Percentiles rank a stretch among this genome's conserved stretches.
Evolutionary conservation across 2,888 invertebrate genomes (phyloP).

Genomic region (Folsomia manolachei): DNA sequence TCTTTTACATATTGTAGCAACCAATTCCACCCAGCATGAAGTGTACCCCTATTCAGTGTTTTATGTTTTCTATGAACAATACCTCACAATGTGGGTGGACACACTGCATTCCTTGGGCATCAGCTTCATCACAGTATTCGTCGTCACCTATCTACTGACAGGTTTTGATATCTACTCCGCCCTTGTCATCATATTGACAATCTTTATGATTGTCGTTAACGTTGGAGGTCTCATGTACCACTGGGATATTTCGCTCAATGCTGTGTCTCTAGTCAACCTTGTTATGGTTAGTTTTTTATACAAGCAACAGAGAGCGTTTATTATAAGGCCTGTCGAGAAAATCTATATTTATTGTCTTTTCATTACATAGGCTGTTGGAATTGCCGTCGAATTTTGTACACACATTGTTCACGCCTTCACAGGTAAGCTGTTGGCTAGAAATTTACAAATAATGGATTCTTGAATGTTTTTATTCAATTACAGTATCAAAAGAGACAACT

Average conservation of each 20-base stretch:
- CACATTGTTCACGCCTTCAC: conserved; percentile 92
- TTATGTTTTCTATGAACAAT: conserved; percentile 68
- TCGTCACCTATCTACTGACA: conserved; percentile 90
- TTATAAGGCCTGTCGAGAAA: background rate
- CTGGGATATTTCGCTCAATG: conserved; percentile 86
- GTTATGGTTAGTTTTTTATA: conserved; percentile 82
- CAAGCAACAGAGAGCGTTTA: too few species aligned
- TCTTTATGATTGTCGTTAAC: conserved; percentile 74
- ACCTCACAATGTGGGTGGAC: conserved; percentile 80
- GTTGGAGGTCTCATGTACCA: conserved; percentile 89
- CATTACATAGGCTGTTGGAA: conserved; percentile 80
- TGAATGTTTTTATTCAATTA: too few species aligned
- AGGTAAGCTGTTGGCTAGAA: too few species aligned
- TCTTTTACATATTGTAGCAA: conserved; percentile 37
- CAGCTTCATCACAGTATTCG: conserved; percentile 85
- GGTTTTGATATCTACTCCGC: conserved; percentile 66
- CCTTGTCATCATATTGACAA: conserved; percentile 60
- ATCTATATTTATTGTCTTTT: background rate
- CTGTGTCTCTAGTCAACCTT: conserved; percentile 89
- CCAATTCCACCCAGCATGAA: conserved; percentile 47
- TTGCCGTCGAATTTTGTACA: conserved; percentile 98
- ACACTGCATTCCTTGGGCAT: conserved; percentile 82
- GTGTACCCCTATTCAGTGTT: conserved; percentile 49
- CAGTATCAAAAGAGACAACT: conserved; percentile 67
- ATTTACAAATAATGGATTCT: too few species aligned